Evolutionary conservation across 2,888 invertebrate species (phyloP).

Genomic region (Agelastica alni): DNA sequence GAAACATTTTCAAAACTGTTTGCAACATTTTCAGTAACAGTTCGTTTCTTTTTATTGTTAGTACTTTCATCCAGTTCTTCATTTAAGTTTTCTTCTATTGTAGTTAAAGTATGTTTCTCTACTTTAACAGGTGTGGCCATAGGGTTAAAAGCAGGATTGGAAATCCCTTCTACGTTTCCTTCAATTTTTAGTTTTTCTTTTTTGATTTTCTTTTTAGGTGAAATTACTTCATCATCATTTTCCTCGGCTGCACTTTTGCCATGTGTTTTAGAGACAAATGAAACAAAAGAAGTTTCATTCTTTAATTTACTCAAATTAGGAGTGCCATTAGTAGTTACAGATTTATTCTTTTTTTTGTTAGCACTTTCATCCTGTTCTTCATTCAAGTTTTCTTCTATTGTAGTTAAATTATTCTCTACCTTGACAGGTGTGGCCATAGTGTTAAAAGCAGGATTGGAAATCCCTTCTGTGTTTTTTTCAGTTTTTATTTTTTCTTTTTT

Average conservation of each 20-base stretch:
- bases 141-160: not conserved
- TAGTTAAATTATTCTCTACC: constrained; percentile 42
- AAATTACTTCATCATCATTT: not conserved
- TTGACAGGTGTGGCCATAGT: constrained; percentile 39
- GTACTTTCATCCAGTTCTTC: not conserved
- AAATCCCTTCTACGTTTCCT: not conserved
- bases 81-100: not conserved
- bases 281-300: too few relatives aligned
- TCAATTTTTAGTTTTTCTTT: too few relatives aligned
- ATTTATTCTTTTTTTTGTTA: constrained; percentile 26
- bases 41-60: not conserved
- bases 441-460: constrained; percentile 50
- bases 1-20: not conserved
- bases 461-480: constrained; percentile 32
- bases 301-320: too few relatives aligned
- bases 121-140: not conserved
- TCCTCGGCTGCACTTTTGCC: too few relatives aligned
- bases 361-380: constrained; percentile 32
- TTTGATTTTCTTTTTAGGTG: not conserved
- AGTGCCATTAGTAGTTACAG: too few relatives aligned
- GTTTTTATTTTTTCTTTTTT: constrained; percentile 26
- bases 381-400: constrained; percentile 43
- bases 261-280: too few relatives aligned
- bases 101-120: not conserved
- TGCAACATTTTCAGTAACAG: not conserved